Conservation (phyloP, 2,113 vertebrate species). For the Formicarius rufipectus region DNA sequence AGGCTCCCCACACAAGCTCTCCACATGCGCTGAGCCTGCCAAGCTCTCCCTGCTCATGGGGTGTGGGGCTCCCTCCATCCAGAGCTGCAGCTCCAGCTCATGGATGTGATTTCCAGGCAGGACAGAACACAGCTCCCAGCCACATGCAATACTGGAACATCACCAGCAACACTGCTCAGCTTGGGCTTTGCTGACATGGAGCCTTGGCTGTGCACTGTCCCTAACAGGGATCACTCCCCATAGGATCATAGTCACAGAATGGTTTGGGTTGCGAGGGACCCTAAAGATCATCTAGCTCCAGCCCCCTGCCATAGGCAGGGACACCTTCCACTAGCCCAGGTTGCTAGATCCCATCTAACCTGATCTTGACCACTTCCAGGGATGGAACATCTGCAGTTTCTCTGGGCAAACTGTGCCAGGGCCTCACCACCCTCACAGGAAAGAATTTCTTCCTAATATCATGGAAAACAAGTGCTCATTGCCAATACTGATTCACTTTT, state of each 20-base stretch:
- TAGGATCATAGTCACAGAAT: not conserved
- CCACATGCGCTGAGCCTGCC: not conserved
- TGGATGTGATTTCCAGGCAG: accelerated
- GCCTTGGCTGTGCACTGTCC: not conserved
- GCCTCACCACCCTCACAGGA: not conserved
- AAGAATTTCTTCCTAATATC: not conserved
- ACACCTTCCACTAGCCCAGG: not conserved
- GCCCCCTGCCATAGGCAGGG: not conserved
- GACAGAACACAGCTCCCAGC: not conserved
- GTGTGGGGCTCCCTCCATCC: accelerated
- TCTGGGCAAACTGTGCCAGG: not conserved
- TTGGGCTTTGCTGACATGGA: not conserved
- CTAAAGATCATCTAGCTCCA: not conserved
- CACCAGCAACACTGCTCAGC: not conserved
- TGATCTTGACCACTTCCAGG: not conserved
- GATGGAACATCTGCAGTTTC: not conserved
- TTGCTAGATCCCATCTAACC: accelerated
- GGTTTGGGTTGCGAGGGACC: not conserved
- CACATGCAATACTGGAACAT: not conserved
- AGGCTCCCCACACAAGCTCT: not conserved
- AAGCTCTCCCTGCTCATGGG: not conserved
- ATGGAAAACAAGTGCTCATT: not conserved
- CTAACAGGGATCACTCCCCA: accelerated
- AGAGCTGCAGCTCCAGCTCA: not conserved
- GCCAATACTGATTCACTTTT: accelerated